Evolutionary conservation across 2,888 invertebrate genomes (phyloP).

Genomic region (Acheta domesticus): DNA sequence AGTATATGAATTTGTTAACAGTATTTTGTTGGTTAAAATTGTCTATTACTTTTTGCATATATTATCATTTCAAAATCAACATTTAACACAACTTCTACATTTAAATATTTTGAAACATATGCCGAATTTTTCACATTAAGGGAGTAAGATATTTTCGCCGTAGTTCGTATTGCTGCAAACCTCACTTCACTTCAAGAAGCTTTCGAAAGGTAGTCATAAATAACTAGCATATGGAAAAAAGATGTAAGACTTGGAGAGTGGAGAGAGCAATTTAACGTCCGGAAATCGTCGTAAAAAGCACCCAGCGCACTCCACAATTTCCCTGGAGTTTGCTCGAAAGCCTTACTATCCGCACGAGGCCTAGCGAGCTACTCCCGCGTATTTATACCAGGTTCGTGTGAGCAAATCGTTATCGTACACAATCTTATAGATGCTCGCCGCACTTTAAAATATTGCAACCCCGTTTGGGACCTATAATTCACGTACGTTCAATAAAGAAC

Average conservation of each 20-base stretch:
- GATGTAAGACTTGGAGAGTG: not conserved
- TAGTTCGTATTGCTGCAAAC: no score
- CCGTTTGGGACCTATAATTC: slow-evolving; percentile 18
- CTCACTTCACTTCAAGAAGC: no score
- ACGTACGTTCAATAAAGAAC: not conserved
- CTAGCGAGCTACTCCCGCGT: not conserved
- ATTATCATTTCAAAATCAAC: no score
- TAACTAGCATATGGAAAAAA: no score
- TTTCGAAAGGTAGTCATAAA: no score
- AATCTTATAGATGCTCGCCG: slow-evolving; percentile 1
- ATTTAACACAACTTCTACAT: no score
- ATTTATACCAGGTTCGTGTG: slow-evolving; percentile 7
- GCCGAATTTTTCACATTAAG: no score
- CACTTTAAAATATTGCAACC: not conserved
- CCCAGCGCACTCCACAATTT: not conserved
- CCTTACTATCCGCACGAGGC: not conserved
- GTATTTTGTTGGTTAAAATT: no score
- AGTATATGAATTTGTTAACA: no score
- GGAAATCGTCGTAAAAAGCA: not conserved
- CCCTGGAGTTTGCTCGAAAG: not conserved
- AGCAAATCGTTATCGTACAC: slow-evolving; percentile 7
- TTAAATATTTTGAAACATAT: no score
- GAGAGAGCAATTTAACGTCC: not conserved
- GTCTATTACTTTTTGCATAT: no score
- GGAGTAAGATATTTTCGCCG: no score